Percentiles rank a stretch among this genome's conserved stretches.
phyloP scores from a whole-genome alignment of 2,113 vertebrate species.

The Nibea coibor region DNA sequence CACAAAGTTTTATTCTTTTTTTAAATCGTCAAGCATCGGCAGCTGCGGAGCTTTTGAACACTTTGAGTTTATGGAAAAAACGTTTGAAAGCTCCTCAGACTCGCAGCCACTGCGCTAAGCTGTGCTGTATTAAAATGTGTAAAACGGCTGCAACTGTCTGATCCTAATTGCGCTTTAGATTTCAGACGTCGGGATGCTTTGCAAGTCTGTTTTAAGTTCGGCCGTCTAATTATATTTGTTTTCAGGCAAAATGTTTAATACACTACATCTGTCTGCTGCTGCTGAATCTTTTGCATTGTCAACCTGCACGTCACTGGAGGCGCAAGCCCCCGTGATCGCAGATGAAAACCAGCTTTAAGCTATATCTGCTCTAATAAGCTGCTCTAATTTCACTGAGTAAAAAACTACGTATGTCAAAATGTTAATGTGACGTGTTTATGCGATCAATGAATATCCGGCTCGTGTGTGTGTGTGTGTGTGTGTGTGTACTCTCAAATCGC shows the following conservation, averaged over 20 bases:
- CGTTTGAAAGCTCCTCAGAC: not conserved
- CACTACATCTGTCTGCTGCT: not conserved
- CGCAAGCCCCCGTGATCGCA: not conserved
- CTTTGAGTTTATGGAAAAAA: not conserved
- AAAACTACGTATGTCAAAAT: not conserved
- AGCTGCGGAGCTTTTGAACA: not conserved
- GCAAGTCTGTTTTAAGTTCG: not conserved
- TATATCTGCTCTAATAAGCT: not conserved
- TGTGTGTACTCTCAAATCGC: not conserved
- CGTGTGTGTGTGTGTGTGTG: too few species aligned
- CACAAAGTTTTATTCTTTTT: not conserved
- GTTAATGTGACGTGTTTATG: not conserved
- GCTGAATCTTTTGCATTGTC: not conserved
- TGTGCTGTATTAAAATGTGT: not conserved
- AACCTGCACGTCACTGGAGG: not conserved
- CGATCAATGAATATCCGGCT: not conserved
- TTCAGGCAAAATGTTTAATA: not conserved
- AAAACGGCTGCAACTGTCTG: not conserved
- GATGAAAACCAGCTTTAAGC: not conserved
- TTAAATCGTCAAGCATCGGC: not conserved
- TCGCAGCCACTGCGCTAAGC: not conserved
- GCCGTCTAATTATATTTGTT: not conserved
- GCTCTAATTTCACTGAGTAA: not conserved
- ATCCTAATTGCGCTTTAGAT: not conserved
- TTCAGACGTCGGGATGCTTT: not conserved